A percentile compares a stretch with the other conserved stretches of the same genome.
Conservation (phyloP, 2,888 invertebrate genomes). For the Latrodectus hesperus region DNA sequence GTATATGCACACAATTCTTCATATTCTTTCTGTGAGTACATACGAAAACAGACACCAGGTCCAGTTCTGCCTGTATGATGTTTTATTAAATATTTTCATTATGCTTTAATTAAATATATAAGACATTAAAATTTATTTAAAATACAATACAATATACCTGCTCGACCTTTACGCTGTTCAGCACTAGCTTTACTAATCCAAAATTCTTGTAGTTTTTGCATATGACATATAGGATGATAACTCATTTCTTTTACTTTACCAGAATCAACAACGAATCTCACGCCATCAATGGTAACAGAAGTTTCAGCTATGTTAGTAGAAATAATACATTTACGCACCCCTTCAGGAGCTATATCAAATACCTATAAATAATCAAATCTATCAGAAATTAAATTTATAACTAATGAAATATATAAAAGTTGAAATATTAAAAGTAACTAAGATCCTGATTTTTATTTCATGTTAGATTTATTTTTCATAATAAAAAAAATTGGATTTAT, state of each 20-base stretch:
- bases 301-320: conserved; percentile 99
- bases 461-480: no score
- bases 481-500: no score
- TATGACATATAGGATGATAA: conserved; percentile 91
- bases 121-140: no score
- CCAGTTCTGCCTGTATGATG: conserved; percentile 79
- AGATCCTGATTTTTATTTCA: no score
- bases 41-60: conserved; percentile 94
- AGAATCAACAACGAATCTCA: conserved; percentile 96
- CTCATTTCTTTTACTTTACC: conserved; percentile 99
- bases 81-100: no score
- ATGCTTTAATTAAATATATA: no score
- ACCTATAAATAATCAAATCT: conserved; percentile 77
- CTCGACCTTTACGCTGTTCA: conserved; percentile 96
- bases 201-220: conserved; percentile 93
- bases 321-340: conserved; percentile 95
- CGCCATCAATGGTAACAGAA: conserved; percentile 97
- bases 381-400: no score
- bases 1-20: conserved; percentile 87
- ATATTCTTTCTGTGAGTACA: conserved; percentile 90
- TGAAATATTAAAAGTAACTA: no score
- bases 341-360: conserved; percentile 95
- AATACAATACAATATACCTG: conserved; percentile 75
- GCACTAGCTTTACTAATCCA: conserved; percentile 98
- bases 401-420: no score